Evolutionary conservation across 2,113 vertebrate genomes (phyloP).

Genomic region (Eulacestoma nigropectus): DNA sequence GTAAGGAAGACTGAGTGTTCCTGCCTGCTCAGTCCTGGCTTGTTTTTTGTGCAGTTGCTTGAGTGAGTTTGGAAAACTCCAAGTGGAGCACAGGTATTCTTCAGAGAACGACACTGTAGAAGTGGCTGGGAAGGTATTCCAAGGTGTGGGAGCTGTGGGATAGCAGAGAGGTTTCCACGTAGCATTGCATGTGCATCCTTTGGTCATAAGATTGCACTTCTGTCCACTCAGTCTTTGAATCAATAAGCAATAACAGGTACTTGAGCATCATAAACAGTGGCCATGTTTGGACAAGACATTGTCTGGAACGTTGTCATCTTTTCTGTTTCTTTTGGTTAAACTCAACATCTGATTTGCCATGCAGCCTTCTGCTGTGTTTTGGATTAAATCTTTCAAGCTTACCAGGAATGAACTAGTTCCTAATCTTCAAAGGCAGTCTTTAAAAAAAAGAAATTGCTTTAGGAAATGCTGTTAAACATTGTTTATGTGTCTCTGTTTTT

Average conservation of each 20-base stretch:
- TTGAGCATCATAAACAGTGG: neutral
- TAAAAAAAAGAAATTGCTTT: neutral
- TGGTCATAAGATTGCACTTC: neutral
- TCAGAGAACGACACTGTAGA: neutral
- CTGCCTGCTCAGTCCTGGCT: neutral
- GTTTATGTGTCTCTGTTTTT: neutral
- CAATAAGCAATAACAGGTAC: neutral
- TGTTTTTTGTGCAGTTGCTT: neutral
- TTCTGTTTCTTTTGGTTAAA: neutral
- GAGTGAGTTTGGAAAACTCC: neutral
- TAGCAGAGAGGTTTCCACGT: neutral
- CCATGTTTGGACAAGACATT: neutral
- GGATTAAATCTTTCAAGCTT: neutral
- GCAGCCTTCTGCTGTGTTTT: neutral
- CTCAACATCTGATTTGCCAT: neutral
- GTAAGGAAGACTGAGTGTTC: neutral
- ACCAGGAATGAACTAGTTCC: neutral
- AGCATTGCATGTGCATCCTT: fast-evolving
- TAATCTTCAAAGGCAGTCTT: neutral
- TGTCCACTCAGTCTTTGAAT: neutral
- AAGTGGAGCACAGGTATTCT: neutral
- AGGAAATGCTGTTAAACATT: neutral
- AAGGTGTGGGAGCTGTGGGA: neutral
- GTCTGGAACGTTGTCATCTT: neutral
- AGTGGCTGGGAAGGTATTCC: neutral